A percentile compares a stretch with the other conserved stretches of the same genome.
Conservation (phyloP, 2,888 invertebrate genomes). For the Tetragnatha montana region DNA sequence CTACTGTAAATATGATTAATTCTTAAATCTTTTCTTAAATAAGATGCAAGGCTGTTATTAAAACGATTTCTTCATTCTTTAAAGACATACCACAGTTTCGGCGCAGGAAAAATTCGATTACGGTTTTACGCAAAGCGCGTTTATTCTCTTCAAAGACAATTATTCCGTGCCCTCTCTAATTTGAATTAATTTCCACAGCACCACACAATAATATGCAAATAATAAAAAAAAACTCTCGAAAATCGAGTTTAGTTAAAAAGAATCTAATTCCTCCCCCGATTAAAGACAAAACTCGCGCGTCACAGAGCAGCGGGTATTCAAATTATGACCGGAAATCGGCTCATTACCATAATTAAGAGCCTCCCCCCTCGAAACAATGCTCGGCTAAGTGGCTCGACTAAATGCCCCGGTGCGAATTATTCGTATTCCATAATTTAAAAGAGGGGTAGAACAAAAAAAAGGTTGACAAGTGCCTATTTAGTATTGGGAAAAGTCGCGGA, state of each 20-base stretch:
- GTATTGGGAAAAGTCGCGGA: slow-evolving; percentile 59
- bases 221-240: neutral
- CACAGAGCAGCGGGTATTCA: slow-evolving; percentile 35
- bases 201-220: neutral
- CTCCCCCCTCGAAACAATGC: slow-evolving; percentile 31
- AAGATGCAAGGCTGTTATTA: too few relatives aligned
- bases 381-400: slow-evolving; percentile 48
- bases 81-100: too few relatives aligned
- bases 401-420: slow-evolving; percentile 39
- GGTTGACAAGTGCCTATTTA: slow-evolving; percentile 56
- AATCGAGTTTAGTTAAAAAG: neutral
- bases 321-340: slow-evolving; percentile 47
- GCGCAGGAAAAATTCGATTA: too few relatives aligned
- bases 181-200: neutral
- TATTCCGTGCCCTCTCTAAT: neutral
- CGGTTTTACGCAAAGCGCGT: too few relatives aligned
- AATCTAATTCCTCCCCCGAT: slow-evolving; percentile 28
- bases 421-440: slow-evolving; percentile 42
- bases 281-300: slow-evolving; percentile 29
- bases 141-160: neutral
- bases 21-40: too few relatives aligned
- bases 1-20: too few relatives aligned
- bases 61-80: too few relatives aligned
- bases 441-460: neutral
- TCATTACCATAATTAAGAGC: slow-evolving; percentile 60